Evolutionary conservation across 2,888 invertebrate species (phyloP).

Genomic region (Euphydryas editha): DNA sequence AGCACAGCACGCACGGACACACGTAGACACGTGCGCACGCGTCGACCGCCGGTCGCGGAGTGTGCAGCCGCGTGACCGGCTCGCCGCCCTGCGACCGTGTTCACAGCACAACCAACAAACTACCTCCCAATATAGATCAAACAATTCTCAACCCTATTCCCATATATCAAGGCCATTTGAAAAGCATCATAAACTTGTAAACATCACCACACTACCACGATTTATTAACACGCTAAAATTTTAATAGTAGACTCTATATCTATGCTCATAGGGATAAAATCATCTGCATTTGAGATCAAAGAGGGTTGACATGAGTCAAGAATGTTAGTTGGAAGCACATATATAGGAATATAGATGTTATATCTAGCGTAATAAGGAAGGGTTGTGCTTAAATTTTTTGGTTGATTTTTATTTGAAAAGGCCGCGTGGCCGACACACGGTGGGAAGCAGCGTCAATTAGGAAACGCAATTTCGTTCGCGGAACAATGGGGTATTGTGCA

Average conservation of each 20-base stretch:
- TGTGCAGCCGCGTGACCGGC: slow-evolving; percentile 70
- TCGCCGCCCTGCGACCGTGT: slow-evolving; percentile 54
- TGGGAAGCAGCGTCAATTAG: slow-evolving; percentile 77
- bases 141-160: slow-evolving; percentile 45
- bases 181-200: slow-evolving; percentile 21
- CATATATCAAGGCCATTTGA: slow-evolving; percentile 24
- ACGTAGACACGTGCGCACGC: slow-evolving; percentile 75
- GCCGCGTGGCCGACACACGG: slow-evolving; percentile 78
- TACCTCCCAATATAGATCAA: background rate
- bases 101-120: slow-evolving; percentile 31
- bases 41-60: slow-evolving; percentile 73
- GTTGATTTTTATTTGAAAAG: slow-evolving; percentile 51
- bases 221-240: background rate
- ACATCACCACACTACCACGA: background rate
- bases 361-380: slow-evolving; percentile 31
- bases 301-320: slow-evolving; percentile 39
- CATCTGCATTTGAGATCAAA: slow-evolving; percentile 37
- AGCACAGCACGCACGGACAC: slow-evolving; percentile 47
- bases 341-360: slow-evolving; percentile 33
- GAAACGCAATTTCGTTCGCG: slow-evolving; percentile 73
- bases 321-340: slow-evolving; percentile 14
- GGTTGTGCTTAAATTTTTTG: slow-evolving; percentile 35
- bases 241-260: slow-evolving; percentile 39
- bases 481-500: slow-evolving; percentile 58
- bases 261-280: slow-evolving; percentile 16